Percentiles rank a stretch among this genome's conserved stretches.
phyloP scores from a whole-genome alignment of 2,888 invertebrate species.

The Stenoptilia bipunctidactyla region DNA sequence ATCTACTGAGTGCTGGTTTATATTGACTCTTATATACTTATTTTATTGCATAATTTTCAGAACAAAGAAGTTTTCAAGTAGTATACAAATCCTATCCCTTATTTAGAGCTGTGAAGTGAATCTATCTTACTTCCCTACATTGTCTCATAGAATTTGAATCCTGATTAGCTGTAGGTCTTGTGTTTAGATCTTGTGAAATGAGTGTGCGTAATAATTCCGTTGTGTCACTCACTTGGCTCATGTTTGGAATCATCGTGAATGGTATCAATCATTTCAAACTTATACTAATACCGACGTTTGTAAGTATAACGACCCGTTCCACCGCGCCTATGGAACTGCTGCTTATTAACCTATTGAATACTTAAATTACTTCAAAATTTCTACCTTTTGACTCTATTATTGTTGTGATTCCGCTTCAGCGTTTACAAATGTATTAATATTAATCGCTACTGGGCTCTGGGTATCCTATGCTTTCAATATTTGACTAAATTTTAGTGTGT shows the following conservation, averaged over 20 bases:
- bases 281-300: conserved; percentile 56
- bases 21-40: conserved; percentile 14
- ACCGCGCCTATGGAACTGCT: conserved; percentile 32
- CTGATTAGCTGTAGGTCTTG: conserved; percentile 54
- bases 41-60: conserved; percentile 20
- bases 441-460: conserved; percentile 67
- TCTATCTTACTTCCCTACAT: conserved; percentile 23
- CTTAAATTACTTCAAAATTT: conserved; percentile 55
- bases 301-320: conserved; percentile 60
- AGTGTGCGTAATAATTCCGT: conserved; percentile 24
- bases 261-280: conserved; percentile 23
- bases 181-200: conserved; percentile 41
- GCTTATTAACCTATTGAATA: conserved; percentile 52
- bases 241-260: conserved; percentile 41
- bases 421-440: conserved; percentile 39
- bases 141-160: conserved; percentile 42
- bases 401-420: conserved; percentile 67
- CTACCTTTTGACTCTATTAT: conserved; percentile 59
- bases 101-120: conserved; percentile 24
- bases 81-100: conserved; percentile 39
- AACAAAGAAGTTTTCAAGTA: conserved; percentile 17
- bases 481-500: conserved; percentile 57
- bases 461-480: conserved; percentile 71
- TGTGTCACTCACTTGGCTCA: conserved; percentile 44
- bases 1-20: conserved; percentile 48